These are phyloP conservation scores for Microctenopoma steveboyesi DNA, from an alignment of 2,797 vertebrate species.

Conservation along the genomic window DNA sequence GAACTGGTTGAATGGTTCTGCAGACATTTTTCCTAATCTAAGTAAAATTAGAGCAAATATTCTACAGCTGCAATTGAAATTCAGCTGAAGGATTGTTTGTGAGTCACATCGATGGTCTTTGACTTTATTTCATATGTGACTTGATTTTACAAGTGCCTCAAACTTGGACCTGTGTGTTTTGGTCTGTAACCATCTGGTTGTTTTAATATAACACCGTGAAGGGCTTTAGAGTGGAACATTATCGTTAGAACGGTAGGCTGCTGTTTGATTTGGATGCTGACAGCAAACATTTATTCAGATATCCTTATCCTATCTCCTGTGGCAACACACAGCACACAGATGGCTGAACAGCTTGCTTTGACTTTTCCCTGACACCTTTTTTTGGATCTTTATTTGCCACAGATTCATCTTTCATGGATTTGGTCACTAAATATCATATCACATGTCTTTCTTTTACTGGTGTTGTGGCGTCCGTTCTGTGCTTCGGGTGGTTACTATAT, in stretches of 20 bases:
- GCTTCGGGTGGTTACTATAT: constrained; percentile 66
- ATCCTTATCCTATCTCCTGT: constrained; percentile 14
- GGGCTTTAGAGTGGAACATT: constrained; percentile 9
- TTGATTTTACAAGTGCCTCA: no score
- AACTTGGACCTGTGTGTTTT: neutral
- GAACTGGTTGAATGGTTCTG: constrained; percentile 8
- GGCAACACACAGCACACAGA: constrained; percentile 57
- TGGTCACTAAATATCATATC: constrained; percentile 58
- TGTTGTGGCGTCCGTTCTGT: constrained; percentile 45
- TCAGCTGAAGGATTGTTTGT: constrained; percentile 21
- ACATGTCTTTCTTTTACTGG: constrained; percentile 39
- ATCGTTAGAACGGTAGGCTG: constrained; percentile 15
- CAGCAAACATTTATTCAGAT: constrained; percentile 42
- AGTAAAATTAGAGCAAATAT: constrained; percentile 13
- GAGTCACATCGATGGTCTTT: neutral
- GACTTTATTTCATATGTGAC: neutral
- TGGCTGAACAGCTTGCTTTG: constrained; percentile 75
- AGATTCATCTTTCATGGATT: constrained; percentile 47
- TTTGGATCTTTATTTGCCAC: constrained; percentile 38
- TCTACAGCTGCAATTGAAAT: constrained; percentile 21
- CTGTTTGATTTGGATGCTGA: constrained; percentile 41
- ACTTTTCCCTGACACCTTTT: constrained; percentile 62
- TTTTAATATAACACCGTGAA: constrained; percentile 15
- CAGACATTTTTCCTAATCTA: constrained; percentile 34
- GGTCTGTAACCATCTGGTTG: constrained; percentile 4